These are phyloP conservation scores for Phyto melanocephala DNA, from an alignment of 2,888 invertebrate genomes.

Conservation along the genomic window DNA sequence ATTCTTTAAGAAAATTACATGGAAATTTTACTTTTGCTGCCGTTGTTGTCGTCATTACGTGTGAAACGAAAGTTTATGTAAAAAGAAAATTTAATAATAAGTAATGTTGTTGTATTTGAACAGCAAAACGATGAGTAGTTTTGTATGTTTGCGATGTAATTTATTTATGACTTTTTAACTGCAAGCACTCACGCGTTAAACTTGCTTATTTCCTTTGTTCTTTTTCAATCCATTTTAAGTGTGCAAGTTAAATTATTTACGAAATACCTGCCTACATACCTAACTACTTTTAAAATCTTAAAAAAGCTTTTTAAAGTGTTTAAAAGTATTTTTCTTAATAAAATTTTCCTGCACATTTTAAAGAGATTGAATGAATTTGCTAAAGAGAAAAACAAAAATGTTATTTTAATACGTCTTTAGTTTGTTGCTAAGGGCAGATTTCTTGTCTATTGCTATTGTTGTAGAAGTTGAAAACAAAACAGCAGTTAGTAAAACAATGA, in stretches of 20 bases:
- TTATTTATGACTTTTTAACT: slow-evolving; percentile 25
- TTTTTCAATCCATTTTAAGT: background rate
- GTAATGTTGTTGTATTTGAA: background rate
- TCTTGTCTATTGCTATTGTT: slow-evolving; percentile 13
- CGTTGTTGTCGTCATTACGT: background rate
- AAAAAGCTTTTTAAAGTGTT: background rate
- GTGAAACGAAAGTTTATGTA: background rate
- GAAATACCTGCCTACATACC: too few relatives aligned
- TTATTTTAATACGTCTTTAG: slow-evolving; percentile 26
- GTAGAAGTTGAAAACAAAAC: slow-evolving; percentile 6
- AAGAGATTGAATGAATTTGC: background rate
- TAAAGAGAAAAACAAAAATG: slow-evolving; percentile 4
- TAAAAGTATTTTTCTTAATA: background rate
- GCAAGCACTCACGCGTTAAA: slow-evolving; percentile 47
- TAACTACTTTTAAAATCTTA: background rate
- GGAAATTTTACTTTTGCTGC: background rate
- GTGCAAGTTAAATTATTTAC: background rate
- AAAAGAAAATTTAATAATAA: background rate
- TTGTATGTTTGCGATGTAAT: background rate
- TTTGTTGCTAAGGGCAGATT: slow-evolving; percentile 53
- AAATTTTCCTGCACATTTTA: too few relatives aligned
- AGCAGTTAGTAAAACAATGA: slow-evolving; percentile 15
- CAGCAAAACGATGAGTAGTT: slow-evolving; percentile 39
- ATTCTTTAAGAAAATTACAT: slow-evolving; percentile 7
- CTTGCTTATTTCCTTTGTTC: slow-evolving; percentile 12